Conservation (phyloP, 2,797 vertebrate genomes). For the Myotis findleyi region DNA sequence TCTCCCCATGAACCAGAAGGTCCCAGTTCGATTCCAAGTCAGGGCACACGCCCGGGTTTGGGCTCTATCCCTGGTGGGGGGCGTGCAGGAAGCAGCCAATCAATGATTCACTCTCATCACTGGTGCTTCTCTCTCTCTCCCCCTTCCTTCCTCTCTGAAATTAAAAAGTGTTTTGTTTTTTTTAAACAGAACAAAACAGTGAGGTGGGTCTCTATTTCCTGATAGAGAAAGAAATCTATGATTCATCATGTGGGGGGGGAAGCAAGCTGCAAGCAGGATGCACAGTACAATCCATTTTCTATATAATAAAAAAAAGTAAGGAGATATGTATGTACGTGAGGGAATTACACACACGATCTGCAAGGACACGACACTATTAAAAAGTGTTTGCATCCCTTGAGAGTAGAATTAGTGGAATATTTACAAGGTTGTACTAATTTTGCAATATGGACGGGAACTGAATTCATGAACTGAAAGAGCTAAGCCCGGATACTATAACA, state of each 20-base stretch:
- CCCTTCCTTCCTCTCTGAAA: no score
- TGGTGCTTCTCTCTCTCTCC: no score
- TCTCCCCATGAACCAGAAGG: neutral
- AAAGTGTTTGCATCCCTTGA: neutral
- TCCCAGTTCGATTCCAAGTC: neutral
- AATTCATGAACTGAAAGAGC: neutral
- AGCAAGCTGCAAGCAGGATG: neutral
- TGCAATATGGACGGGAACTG: neutral
- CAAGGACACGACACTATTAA: neutral
- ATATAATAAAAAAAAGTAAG: neutral
- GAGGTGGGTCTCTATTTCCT: neutral
- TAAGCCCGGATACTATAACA: neutral
- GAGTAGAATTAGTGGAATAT: neutral
- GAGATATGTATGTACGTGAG: accelerated
- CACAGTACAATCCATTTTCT: neutral
- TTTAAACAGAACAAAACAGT: neutral
- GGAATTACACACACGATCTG: neutral
- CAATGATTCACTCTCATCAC: no score
- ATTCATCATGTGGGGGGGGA: accelerated
- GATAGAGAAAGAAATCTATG: neutral
- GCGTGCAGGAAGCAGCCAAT: neutral
- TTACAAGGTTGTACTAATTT: neutral
- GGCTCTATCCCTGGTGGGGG: no score
- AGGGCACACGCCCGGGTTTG: no score
- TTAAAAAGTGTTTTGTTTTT: no score